Conservation (phyloP, 37 sponge, comb jelly and placozoan genomes). For the Cliona cf. orientalis region DNA sequence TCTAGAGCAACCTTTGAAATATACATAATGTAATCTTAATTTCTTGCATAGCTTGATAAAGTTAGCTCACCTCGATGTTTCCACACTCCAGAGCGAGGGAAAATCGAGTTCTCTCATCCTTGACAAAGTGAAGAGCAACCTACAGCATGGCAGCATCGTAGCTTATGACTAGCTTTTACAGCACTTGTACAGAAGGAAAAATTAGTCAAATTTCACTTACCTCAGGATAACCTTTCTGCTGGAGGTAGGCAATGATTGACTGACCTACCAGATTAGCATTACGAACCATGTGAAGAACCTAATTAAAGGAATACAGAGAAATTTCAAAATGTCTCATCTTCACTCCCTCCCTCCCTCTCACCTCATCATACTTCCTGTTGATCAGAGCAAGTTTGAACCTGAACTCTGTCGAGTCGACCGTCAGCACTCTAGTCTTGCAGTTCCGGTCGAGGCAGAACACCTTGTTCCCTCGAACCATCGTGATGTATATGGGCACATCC, state of each 20-base stretch:
- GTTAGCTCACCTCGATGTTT: conserved; percentile 88
- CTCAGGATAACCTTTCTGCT: conserved; percentile 99
- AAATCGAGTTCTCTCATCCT: conserved; percentile 95
- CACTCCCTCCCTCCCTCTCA: neutral
- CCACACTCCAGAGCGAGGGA: conserved; percentile 97
- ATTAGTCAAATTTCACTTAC: conserved; percentile 45
- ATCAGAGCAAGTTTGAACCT: conserved; percentile 97
- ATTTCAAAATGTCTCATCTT: neutral
- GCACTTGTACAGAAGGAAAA: neutral
- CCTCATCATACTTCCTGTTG: conserved; percentile 96
- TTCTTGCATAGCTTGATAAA: neutral
- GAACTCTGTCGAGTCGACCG: conserved; percentile 95
- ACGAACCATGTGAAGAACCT: conserved; percentile 98
- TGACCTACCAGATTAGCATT: conserved; percentile 94
- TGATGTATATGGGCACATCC: conserved; percentile 97
- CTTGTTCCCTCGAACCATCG: conserved; percentile 87
- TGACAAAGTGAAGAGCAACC: conserved; percentile 99
- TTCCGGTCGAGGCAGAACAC: conserved; percentile 97
- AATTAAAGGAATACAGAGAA: neutral
- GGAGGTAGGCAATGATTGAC: conserved; percentile 95
- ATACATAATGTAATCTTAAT: neutral
- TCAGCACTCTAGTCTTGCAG: conserved; percentile 84
- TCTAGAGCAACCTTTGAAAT: conserved; percentile 86
- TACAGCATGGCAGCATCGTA: conserved; percentile 1
- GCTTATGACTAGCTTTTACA: too few relatives aligned